A percentile compares a stretch with the other conserved stretches of the same genome.
phyloP scores from a whole-genome alignment of 2,888 invertebrate species.

The Ernsta delagoae region DNA sequence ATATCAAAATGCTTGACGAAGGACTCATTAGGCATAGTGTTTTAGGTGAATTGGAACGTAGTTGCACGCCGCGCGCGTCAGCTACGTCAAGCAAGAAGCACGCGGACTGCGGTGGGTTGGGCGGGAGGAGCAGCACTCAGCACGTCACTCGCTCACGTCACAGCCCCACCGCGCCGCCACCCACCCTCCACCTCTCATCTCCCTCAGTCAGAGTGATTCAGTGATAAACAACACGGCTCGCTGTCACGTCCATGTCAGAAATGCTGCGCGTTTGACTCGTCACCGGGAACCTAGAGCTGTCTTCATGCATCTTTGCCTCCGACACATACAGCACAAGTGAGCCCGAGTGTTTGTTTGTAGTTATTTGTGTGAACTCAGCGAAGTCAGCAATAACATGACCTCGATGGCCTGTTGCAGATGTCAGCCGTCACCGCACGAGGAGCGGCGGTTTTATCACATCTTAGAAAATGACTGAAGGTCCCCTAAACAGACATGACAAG shows the following conservation, averaged over 20 bases:
- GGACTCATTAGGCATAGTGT: too few relatives aligned
- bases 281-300: conserved; percentile 61
- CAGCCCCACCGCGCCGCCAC: conserved; percentile 31
- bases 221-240: conserved; percentile 70
- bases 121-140: conserved; percentile 38
- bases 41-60: conserved; percentile 33
- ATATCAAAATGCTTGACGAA: too few relatives aligned
- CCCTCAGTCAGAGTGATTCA: conserved; percentile 56
- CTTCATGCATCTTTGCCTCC: conserved; percentile 75
- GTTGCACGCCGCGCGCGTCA: background rate
- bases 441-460: conserved; percentile 81
- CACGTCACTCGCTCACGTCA: conserved; percentile 38
- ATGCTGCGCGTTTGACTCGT: conserved; percentile 68
- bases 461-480: conserved; percentile 83
- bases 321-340: conserved; percentile 74
- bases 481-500: conserved; percentile 71
- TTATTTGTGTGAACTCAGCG: conserved; percentile 22
- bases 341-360: conserved; percentile 44
- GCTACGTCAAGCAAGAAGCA: conserved; percentile 19
- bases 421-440: conserved; percentile 79
- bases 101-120: conserved; percentile 9
- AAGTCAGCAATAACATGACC: conserved; percentile 65
- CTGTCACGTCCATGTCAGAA: conserved; percentile 66
- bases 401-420: conserved; percentile 79
- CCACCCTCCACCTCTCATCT: conserved; percentile 42